These are phyloP conservation scores for Dicerorhinus sumatrensis DNA, from an alignment of 2,113 vertebrate species.

Conservation along the genomic window DNA sequence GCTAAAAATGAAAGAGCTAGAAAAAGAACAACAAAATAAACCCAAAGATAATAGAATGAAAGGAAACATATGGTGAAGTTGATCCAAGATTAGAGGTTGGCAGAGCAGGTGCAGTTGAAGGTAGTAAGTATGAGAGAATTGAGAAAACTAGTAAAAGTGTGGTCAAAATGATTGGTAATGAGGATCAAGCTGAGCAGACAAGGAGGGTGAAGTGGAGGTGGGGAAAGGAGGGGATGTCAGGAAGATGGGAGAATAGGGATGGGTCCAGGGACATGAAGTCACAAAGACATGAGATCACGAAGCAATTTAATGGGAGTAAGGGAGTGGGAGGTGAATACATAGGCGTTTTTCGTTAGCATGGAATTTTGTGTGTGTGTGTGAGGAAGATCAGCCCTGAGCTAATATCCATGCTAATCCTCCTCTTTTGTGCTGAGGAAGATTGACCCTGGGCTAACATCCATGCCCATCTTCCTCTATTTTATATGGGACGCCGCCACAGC, in stretches of 20 bases:
- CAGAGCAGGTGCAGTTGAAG: neutral
- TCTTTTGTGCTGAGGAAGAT: no score
- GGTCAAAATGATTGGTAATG: neutral
- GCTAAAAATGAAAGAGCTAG: neutral
- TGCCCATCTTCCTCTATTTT: no score
- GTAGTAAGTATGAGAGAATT: neutral
- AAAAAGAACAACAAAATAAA: constrained; percentile 3
- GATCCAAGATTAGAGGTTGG: neutral
- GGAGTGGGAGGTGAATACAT: neutral
- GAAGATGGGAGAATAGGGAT: neutral
- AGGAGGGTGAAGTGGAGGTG: neutral
- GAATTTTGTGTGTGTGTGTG: neutral
- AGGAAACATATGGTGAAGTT: neutral
- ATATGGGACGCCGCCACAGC: no score
- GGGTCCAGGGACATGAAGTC: neutral
- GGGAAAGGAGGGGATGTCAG: neutral
- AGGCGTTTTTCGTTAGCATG: neutral
- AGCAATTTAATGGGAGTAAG: neutral
- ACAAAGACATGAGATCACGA: constrained; percentile 8
- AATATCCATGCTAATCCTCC: no score
- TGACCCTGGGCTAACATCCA: no score
- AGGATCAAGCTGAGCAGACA: neutral
- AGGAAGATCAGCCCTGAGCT: no score
- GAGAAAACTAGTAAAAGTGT: neutral
- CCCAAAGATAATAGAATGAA: neutral